Evolutionary conservation across 1,140 invertebrate species (phyloP).

Genomic region (Brachionus plicatilis): DNA sequence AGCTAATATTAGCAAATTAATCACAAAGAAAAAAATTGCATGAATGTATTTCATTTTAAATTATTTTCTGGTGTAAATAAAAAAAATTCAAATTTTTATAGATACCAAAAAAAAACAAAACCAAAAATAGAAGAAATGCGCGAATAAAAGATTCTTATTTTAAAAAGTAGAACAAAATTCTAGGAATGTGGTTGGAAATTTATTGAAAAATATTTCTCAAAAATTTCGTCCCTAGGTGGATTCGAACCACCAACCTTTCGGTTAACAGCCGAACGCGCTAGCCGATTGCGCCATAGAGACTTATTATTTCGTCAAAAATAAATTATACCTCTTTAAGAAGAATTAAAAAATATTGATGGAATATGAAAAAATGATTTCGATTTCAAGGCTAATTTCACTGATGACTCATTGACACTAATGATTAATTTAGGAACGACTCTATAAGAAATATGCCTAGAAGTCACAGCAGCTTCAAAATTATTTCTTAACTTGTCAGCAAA

Average conservation of each 20-base stretch:
- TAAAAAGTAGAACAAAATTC: not conserved
- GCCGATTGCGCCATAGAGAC: not conserved
- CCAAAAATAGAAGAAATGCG: not conserved
- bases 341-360: too few species aligned
- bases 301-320: not conserved
- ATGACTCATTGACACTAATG: too few species aligned
- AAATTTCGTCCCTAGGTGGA: not conserved
- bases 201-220: not conserved
- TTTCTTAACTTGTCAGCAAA: too few species aligned
- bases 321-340: not conserved
- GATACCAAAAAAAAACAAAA: not conserved
- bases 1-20: not conserved
- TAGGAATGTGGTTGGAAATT: not conserved
- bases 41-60: not conserved
- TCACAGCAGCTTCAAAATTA: too few species aligned
- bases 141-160: not conserved
- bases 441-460: too few species aligned
- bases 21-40: not conserved
- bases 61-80: too few species aligned
- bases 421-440: too few species aligned
- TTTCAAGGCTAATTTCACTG: too few species aligned
- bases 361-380: too few species aligned
- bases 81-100: not conserved
- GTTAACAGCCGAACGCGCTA: not conserved
- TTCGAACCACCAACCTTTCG: not conserved